phyloP scores from a whole-genome alignment of 2,888 invertebrate genomes.

The Macaria notata region DNA sequence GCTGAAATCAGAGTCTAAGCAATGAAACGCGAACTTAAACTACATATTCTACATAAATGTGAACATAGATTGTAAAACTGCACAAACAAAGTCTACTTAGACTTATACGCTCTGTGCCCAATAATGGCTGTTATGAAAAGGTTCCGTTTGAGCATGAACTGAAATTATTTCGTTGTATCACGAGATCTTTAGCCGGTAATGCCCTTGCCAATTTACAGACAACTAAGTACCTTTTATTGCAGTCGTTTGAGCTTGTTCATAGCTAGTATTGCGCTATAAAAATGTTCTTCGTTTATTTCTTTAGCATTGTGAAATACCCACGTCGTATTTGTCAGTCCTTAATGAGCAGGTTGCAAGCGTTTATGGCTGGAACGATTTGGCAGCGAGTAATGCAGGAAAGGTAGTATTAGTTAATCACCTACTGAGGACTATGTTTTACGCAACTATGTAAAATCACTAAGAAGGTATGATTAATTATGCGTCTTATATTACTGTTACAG shows the following conservation, averaged over 20 bases:
- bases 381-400: too few species aligned
- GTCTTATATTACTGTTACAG: too few species aligned
- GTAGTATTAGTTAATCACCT: too few species aligned
- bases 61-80: too few species aligned
- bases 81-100: conserved; percentile 38
- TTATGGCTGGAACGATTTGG: too few species aligned
- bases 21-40: too few species aligned
- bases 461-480: too few species aligned
- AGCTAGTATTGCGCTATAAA: conserved; percentile 16
- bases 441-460: too few species aligned
- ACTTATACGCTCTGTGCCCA: conserved; percentile 37
- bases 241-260: conserved; percentile 20
- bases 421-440: too few species aligned
- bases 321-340: neutral
- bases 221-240: conserved; percentile 25
- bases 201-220: conserved; percentile 24
- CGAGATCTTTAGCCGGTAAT: conserved; percentile 31
- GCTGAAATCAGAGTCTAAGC: too few species aligned
- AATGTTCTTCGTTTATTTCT: conserved; percentile 10
- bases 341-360: too few species aligned
- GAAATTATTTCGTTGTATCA: conserved; percentile 40
- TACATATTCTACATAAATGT: too few species aligned
- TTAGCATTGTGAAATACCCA: conserved; percentile 9
- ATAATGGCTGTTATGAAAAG: conserved; percentile 41
- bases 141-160: conserved; percentile 41